phyloP scores from a whole-genome alignment of 2,888 invertebrate species.

The Dermolepida albohirtum region DNA sequence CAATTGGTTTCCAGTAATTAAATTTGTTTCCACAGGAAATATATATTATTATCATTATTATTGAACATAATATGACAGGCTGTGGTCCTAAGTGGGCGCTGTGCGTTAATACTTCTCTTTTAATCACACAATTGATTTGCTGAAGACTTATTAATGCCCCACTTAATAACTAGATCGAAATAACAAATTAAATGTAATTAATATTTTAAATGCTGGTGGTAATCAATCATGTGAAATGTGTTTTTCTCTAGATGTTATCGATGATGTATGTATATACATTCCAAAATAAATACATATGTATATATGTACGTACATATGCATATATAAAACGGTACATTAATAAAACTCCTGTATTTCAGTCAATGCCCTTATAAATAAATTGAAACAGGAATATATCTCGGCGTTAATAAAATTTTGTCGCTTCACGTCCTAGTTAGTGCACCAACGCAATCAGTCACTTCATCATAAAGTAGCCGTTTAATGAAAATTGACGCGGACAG shows the following conservation, averaged over 20 bases:
- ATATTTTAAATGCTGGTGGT: slow-evolving; percentile 9
- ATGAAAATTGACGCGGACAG: slow-evolving; percentile 31
- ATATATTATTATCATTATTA: no score
- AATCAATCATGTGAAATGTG: slow-evolving; percentile 5
- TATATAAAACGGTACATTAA: slow-evolving; percentile 4
- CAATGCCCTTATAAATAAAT: slow-evolving; percentile 29
- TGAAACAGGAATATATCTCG: slow-evolving; percentile 2
- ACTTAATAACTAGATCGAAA: not conserved
- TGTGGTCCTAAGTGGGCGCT: no score
- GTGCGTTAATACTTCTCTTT: no score
- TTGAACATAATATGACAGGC: no score
- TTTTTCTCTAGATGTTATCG: slow-evolving; percentile 20
- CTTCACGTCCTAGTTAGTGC: slow-evolving; percentile 12
- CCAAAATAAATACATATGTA: no score
- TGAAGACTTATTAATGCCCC: not conserved
- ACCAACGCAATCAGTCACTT: slow-evolving; percentile 4
- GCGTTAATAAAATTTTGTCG: slow-evolving; percentile 21
- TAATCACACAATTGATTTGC: no score
- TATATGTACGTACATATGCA: no score
- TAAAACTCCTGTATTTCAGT: slow-evolving; percentile 16
- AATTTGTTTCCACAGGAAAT: no score
- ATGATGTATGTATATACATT: not conserved
- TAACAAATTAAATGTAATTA: slow-evolving; percentile 17
- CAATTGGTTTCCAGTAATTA: no score
- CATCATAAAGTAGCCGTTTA: slow-evolving; percentile 11